Base-by-base conservation (phyloP, 1,140 invertebrate species). In the Thaumetopoea pityocampa region DNA sequence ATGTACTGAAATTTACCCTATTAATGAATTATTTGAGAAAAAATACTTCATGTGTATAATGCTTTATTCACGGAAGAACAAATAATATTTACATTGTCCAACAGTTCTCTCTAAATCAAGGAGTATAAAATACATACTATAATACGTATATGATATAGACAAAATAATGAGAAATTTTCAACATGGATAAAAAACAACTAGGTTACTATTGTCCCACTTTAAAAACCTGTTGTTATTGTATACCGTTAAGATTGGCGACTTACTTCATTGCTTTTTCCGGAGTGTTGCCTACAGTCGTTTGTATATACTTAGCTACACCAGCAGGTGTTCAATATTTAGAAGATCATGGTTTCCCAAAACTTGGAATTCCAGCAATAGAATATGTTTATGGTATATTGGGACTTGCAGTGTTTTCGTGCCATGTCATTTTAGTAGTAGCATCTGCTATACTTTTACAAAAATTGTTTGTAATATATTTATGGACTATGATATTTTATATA, bases 401-500 rank as follows among this genome's bases (percentile, higher is more conserved):
- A 2, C 0, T 42, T 29, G n/a, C 16, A n/a, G 37, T 46, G 11
- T 42, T 52, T 19, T 28, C 29, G 3, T 10, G 5, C 6, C 50
- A 46, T 20, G n/a, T 52, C 8, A 6, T 46, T 14, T 35, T 54
- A 29, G 5, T 33, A 5, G 14, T 54, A 3, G 45, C 45, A 15
- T 9, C 10, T n/a, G 26, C 30, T 12, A 27, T 45, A 32, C 23
- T n/a, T 12, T 14, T 37, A 1, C 18, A 19, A 33, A 45, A 37
- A 27, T 27, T 49, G 6, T 41, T 34, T 28, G 7, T 41, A 1
- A 15, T 40, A 8, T 49, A 49, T 23, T 40, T 54, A 37, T 17
- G 22, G 23, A 8, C 12, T 6, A 28, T 54, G 41, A 16, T 45
- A 9, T 29, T 44, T 11, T 54, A 49, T 18, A 49, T 54, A 6